Percentiles rank a stretch among this genome's conserved stretches.
These are phyloP conservation scores for Eledone cirrhosa DNA, from an alignment of 2,888 invertebrate genomes.

Conservation along the genomic window DNA sequence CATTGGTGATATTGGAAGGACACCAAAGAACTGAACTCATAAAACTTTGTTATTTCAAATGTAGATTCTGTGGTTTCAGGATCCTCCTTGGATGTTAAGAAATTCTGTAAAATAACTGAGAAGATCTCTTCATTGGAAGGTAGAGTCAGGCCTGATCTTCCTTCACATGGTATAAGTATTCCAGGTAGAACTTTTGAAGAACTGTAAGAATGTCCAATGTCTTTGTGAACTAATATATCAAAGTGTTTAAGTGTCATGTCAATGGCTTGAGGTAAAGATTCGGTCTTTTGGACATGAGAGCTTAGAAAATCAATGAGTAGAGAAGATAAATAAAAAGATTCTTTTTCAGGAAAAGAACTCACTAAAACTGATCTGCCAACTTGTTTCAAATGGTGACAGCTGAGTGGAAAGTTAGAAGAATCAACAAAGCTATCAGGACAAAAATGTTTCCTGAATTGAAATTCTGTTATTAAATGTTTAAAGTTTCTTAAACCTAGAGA, in stretches of 20 bases:
- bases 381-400: not conserved
- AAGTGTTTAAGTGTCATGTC: not conserved
- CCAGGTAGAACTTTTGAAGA: constrained; percentile 13
- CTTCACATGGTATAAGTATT: not conserved
- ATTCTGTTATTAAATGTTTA: too few relatives aligned
- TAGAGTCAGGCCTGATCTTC: too few relatives aligned
- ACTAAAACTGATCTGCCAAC: not conserved
- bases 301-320: not conserved
- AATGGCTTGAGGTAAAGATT: not conserved
- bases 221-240: constrained; percentile 7
- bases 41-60: not conserved
- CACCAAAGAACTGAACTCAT: not conserved
- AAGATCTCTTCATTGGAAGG: too few relatives aligned
- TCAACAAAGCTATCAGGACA: not conserved
- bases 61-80: not conserved
- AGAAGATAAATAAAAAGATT: not conserved
- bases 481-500: too few relatives aligned
- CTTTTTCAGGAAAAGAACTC: not conserved
- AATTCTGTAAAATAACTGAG: not conserved
- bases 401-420: not conserved
- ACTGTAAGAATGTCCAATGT: not conserved
- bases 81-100: not conserved
- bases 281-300: not conserved
- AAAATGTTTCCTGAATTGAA: too few relatives aligned
- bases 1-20: not conserved